Evolutionary conservation across 2,888 invertebrate genomes (phyloP).

Genomic region (Zaprionus lineosus): DNA sequence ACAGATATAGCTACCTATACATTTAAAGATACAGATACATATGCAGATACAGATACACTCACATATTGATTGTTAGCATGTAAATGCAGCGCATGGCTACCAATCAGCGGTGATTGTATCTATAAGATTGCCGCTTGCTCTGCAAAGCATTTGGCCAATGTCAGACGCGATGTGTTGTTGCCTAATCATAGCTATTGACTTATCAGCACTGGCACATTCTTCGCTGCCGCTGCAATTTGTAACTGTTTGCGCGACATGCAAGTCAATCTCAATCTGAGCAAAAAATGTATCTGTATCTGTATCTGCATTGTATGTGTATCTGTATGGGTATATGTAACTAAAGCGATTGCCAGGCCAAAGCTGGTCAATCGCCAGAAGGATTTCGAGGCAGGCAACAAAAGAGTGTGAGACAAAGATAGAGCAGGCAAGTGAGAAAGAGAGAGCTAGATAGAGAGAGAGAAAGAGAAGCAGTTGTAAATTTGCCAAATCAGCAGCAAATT

Average conservation of each 20-base stretch:
- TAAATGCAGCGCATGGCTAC: constrained; percentile 33
- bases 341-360: constrained; percentile 4
- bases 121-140: constrained; percentile 17
- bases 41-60: too few relatives aligned
- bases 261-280: constrained; percentile 35
- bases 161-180: constrained; percentile 8
- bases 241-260: constrained; percentile 53
- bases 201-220: constrained; percentile 64
- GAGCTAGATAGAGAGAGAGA: background rate
- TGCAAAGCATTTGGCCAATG: constrained; percentile 25
- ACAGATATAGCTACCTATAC: too few relatives aligned
- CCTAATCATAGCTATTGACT: constrained; percentile 71
- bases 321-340: constrained; percentile 8
- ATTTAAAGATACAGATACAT: too few relatives aligned
- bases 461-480: constrained; percentile 42
- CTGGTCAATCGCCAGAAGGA: too few relatives aligned
- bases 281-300: constrained; percentile 9
- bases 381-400: too few relatives aligned
- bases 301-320: background rate
- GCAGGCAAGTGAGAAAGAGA: constrained; percentile 3
- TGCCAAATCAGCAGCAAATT: constrained; percentile 60
- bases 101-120: constrained; percentile 52
- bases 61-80: too few relatives aligned
- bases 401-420: background rate
- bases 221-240: constrained; percentile 55